Base-by-base conservation (phyloP, 2,888 invertebrate species). In the Apamea epomidion region DNA sequence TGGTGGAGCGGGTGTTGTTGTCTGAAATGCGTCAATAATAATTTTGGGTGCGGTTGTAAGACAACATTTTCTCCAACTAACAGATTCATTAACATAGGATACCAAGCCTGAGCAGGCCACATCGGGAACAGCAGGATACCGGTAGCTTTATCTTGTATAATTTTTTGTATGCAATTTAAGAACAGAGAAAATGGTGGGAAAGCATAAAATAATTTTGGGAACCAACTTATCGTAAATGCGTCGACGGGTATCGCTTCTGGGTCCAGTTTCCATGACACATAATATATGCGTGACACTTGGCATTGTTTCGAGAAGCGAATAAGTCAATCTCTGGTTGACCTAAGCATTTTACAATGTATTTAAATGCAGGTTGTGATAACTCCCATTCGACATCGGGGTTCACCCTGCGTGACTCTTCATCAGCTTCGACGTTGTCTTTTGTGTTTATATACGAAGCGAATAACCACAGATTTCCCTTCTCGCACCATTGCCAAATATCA, bases 221-320 rank as follows among this genome's bases (percentile, higher is more conserved):
- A 21, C 72, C 72, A 80, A 25, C 21, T 72, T 32, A 73, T 60
- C 7, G 75, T 80, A 10, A 85, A 85, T 21, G 83, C 77, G 18
- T 85, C 83, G 25, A 83, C 72, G 6, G 29, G 25, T 14, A 73
- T 25, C 0, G 81, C 81, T 42, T 82, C 74, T 37, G 82, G 85
- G 69, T 85, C 85, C 29, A 25, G 71, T 42, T 74, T 62, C 72
- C 60, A 73, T 4, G 72, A 73, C 45, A 42, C 21, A n/a, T n/a
- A n/a, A n/a, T n/a, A n/a, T 64, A 32, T 64, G 62, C 62, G 21
- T 73, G 51, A 51, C 6, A 51, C 18, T 18, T 51, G 73, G 45
- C 29, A 62, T 73, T 73, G 29, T 48, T 79, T 10, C 80, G 78
- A 67, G 77, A 77, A 32, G 80, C 73, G 62, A 83, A 86, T n/a